phyloP scores from a whole-genome alignment of 2,113 vertebrate genomes.

The Dicerorhinus sumatrensis region DNA sequence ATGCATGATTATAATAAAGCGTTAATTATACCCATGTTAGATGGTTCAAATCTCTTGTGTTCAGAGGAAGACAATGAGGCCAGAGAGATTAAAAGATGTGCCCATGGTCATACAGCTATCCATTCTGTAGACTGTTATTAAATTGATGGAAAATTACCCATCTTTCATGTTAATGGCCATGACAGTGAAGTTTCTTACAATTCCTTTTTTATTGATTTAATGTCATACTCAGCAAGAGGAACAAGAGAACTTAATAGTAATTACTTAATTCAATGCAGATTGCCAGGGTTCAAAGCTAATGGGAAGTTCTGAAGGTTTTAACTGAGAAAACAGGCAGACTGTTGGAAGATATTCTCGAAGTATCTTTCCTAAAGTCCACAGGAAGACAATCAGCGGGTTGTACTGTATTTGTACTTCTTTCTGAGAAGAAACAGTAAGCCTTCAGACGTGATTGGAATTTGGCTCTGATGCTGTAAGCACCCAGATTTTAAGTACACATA shows the following conservation, averaged over 20 bases:
- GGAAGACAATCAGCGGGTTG: neutral
- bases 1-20: neutral
- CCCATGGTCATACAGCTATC: neutral
- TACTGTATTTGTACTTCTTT: neutral
- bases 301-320: conserved; percentile 5
- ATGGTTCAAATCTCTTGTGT: neutral
- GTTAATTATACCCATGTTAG: neutral
- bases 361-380: neutral
- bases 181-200: neutral
- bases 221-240: neutral
- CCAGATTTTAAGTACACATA: neutral
- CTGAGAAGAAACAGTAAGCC: neutral
- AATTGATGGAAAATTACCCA: neutral
- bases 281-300: neutral
- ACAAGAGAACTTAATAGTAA: neutral
- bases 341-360: neutral
- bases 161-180: neutral
- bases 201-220: neutral
- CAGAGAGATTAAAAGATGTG: neutral
- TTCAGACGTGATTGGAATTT: neutral
- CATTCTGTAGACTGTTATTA: neutral
- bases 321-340: neutral
- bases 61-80: conserved; percentile 1
- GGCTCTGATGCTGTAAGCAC: neutral
- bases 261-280: neutral